Percentiles rank a stretch among this genome's conserved stretches.
Evolutionary conservation across 2,113 vertebrate species (phyloP).

Genomic region (Melanerpes formicivorus): DNA sequence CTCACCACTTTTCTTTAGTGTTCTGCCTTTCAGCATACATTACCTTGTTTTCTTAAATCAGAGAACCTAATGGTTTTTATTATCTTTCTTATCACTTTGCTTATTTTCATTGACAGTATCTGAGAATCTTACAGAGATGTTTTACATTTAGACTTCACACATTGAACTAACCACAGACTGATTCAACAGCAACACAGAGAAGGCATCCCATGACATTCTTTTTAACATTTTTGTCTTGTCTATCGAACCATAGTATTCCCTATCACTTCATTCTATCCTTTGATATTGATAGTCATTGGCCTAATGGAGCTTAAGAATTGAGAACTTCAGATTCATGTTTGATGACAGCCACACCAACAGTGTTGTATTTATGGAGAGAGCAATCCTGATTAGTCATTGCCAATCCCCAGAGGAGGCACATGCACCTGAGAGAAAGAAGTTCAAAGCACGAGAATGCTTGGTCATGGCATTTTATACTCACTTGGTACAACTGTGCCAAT

Average conservation of each 20-base stretch:
- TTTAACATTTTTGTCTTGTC: background rate
- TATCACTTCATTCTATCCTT: background rate
- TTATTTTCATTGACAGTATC: slow-evolving; percentile 2
- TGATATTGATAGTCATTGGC: background rate
- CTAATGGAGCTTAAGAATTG: background rate
- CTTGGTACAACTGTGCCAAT: background rate
- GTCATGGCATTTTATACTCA: background rate
- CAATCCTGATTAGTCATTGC: background rate
- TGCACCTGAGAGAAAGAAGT: background rate
- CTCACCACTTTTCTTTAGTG: background rate
- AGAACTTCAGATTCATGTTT: background rate
- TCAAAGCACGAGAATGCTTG: background rate
- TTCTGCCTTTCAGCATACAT: background rate
- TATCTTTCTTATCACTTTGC: background rate
- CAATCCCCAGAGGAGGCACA: background rate
- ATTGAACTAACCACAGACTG: background rate
- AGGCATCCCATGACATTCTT: background rate
- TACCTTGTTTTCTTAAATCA: background rate
- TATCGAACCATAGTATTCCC: background rate
- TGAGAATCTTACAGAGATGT: background rate
- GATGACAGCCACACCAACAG: background rate
- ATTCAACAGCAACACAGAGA: background rate
- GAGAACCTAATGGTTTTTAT: background rate
- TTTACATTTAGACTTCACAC: background rate
- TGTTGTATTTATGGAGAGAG: background rate